Evolutionary conservation across 1,140 invertebrate genomes (phyloP), one percentile per base, ranked within the genome.

Genomic region (Hyles vespertilio): DNA sequence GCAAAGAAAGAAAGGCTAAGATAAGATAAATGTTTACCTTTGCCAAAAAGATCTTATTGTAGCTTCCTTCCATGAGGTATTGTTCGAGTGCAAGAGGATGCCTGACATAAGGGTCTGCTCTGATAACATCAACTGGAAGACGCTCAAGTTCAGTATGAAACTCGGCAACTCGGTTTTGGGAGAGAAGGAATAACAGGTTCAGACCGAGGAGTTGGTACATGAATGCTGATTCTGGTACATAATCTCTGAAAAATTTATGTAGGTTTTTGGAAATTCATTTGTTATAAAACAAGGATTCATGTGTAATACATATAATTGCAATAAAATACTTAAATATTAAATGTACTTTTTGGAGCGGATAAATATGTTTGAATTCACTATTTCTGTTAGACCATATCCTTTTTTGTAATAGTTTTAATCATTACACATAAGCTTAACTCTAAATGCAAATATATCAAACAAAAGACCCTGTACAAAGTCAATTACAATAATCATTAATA

Each of bases 41-140:
- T 32, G 91, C 91, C 59, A 91, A 86, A 69, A 92, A 92, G 48
- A 92, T 91, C 90, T 99, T 99, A 84, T 99, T 99, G 79, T 99
- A 99, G 60, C 96, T 98, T 34, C 99, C 98, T 89, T 99, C 99
- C 98, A 99, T 99, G 47, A 99, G 91, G 89, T 98, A 99, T 79
- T 99, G 98, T 78, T 99, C 98, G 66, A 99, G 91, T 40, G 96
- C 97, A 1, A 99, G 91, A 0, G 98, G 98, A 84, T 99, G 97
- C 65, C 94, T 93, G 43, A 99, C 98, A 84, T 98, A 99, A 53
- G 97, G 93, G 82, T 99, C 98, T 40, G 93, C 94, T 81, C 98
- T 95, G 72, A 99, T 95, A 54, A 97, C 94, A 85, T 98, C 96
- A 40, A 96, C 93, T 3, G 97, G 95, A n/a, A 99, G 90, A 12